These are phyloP conservation scores for Tenualosa ilisha DNA, from an alignment of 2,797 vertebrate species.

Conservation along the genomic window DNA sequence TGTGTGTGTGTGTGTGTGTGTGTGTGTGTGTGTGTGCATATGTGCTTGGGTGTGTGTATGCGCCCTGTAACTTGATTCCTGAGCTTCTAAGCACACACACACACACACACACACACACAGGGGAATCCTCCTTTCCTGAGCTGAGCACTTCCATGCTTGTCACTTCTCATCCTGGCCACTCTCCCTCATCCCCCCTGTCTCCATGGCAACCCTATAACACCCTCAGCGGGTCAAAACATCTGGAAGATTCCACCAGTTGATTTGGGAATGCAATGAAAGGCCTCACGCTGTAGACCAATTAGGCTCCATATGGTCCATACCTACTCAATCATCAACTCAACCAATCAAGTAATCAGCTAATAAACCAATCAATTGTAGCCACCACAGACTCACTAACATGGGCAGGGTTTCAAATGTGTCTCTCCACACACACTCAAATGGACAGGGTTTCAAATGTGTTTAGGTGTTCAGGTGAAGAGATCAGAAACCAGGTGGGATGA, in stretches of 20 bases:
- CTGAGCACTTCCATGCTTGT: neutral
- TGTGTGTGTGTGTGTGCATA: neutral
- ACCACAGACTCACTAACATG: no score
- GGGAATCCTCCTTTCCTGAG: neutral
- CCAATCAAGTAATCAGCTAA: neutral
- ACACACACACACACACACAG: constrained; percentile 19
- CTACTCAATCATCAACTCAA: neutral
- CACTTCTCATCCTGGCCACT: constrained; percentile 3
- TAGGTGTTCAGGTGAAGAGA: no score
- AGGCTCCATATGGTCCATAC: neutral
- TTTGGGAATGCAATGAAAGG: neutral
- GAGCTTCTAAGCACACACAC: constrained; percentile 9
- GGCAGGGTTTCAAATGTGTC: no score
- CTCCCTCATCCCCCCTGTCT: neutral
- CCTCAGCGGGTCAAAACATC: neutral
- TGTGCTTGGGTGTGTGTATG: neutral
- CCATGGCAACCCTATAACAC: constrained; percentile 20
- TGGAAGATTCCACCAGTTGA: neutral
- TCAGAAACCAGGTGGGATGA: no score
- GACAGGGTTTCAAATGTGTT: no score
- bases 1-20: neutral
- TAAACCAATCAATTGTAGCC: neutral
- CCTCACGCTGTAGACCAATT: neutral
- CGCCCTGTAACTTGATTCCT: neutral
- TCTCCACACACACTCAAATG: no score